These are phyloP conservation scores for Syrista parreyssii DNA, from an alignment of 2,888 invertebrate genomes.

Conservation along the genomic window DNA sequence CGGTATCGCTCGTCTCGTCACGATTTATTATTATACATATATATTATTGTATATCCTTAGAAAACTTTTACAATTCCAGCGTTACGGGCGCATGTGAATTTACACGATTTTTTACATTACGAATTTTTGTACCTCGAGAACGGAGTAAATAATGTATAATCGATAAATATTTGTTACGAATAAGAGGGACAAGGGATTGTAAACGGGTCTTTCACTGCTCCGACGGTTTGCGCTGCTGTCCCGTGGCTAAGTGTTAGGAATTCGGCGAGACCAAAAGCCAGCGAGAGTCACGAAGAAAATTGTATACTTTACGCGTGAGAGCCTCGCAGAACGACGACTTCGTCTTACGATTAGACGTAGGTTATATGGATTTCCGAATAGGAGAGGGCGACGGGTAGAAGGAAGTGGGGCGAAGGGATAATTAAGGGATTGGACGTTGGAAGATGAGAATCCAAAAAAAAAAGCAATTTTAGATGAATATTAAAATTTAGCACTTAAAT, in stretches of 20 bases:
- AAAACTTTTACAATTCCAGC: constrained; percentile 27
- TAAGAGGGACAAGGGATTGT: constrained; percentile 6
- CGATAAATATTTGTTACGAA: constrained; percentile 18
- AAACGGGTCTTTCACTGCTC: neutral
- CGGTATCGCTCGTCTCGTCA: neutral
- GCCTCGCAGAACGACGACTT: constrained; percentile 4
- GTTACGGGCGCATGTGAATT: constrained; percentile 40
- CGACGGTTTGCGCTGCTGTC: neutral
- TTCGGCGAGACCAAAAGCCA: no score
- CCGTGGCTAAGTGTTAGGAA: neutral
- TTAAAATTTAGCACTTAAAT: constrained; percentile 14
- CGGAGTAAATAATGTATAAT: constrained; percentile 34
- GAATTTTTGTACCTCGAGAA: constrained; percentile 47
- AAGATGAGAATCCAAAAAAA: constrained; percentile 5
- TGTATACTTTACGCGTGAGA: constrained; percentile 19
- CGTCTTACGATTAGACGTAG: neutral
- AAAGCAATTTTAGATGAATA: constrained; percentile 32
- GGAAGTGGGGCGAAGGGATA: neutral
- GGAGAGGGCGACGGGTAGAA: neutral
- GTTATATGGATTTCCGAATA: neutral
- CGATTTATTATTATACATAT: neutral
- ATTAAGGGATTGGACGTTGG: neutral
- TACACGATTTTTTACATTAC: constrained; percentile 54
- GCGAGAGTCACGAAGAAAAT: neutral
- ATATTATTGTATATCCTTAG: constrained; percentile 20